Conservation (phyloP, 2,888 invertebrate species). For the Caradrina kadenii region DNA sequence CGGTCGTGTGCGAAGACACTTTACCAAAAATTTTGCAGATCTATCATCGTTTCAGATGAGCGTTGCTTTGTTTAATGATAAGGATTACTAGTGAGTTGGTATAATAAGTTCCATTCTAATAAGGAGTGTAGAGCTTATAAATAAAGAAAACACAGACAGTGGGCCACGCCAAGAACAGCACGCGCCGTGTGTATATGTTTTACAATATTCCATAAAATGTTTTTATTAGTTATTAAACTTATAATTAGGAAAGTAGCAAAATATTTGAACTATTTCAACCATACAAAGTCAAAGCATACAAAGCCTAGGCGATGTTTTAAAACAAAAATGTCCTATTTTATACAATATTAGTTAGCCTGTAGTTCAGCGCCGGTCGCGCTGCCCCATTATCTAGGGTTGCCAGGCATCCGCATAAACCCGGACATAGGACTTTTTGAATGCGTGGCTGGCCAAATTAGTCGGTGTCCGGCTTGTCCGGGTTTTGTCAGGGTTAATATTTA, state of each 20-base stretch:
- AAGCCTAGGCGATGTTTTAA: not conserved
- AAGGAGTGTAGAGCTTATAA: not conserved
- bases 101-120: not conserved
- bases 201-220: not conserved
- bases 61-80: not conserved
- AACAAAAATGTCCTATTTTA: not conserved
- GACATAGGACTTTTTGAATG: too few relatives aligned
- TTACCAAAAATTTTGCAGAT: too few relatives aligned
- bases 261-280: not conserved
- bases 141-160: not conserved
- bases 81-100: not conserved
- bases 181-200: not conserved
- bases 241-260: too few relatives aligned
- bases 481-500: too few relatives aligned
- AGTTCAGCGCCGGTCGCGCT: too few relatives aligned
- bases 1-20: too few relatives aligned
- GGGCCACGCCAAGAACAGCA: not conserved
- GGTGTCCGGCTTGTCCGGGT: too few relatives aligned
- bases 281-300: not conserved
- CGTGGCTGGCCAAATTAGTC: too few relatives aligned
- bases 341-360: too few relatives aligned
- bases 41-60: not conserved
- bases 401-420: too few relatives aligned
- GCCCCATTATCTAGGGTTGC: too few relatives aligned
- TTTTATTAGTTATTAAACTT: not conserved